Evolutionary conservation across 2,113 vertebrate species (phyloP), one percentile per base, ranked within the genome.

Genomic region (Andinoacara biseriatus): DNA sequence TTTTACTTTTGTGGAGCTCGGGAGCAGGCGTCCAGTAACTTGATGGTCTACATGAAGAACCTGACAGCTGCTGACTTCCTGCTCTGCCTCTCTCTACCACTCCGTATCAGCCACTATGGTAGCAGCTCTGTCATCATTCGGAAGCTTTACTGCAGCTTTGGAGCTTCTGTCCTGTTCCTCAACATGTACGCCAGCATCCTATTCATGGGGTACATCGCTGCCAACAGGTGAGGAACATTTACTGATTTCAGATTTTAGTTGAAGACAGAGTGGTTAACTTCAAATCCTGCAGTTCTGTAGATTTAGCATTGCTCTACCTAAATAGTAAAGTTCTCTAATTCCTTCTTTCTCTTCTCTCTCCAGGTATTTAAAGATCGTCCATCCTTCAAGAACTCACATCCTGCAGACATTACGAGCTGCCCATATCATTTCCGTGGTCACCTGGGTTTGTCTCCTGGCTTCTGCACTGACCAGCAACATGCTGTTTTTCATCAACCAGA

Each of bases 351-450:
- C 18, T 80, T 33, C 3, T 79, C 11, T 75, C 56, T 74, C 3
- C 86, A 95, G 95, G 83, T 96, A 95, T 22, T 79, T 95, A 65
- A 95, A 95, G 83, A 94, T 96, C 26, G 82, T 94, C 60, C 91
- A 74, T 29, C 94, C 91, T 18, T 8, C 85, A 4, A 75, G 82
- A 9, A 90, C 67, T 22, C 90, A 92, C 57, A 0, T 69, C 22
- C 81, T 95, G 38, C 94, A 94, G 84, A 93, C 74, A 3, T 60
- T 78, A 5, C 72, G 74, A 2, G 82, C 85, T 0, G 92, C 95
- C 10, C 40, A 35, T n/a, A 38, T 87, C 35, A 58, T 93, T 38
- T 92, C 92, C 7, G 2, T n/a, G 2, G 58, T 58, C 0, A 94
- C 94, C 26, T 96, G 95, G 95, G 10, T 24, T 0, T n/a, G 82